Base-by-base conservation (phyloP, 2,888 invertebrate genomes). In the Drosophila colorata region DNA sequence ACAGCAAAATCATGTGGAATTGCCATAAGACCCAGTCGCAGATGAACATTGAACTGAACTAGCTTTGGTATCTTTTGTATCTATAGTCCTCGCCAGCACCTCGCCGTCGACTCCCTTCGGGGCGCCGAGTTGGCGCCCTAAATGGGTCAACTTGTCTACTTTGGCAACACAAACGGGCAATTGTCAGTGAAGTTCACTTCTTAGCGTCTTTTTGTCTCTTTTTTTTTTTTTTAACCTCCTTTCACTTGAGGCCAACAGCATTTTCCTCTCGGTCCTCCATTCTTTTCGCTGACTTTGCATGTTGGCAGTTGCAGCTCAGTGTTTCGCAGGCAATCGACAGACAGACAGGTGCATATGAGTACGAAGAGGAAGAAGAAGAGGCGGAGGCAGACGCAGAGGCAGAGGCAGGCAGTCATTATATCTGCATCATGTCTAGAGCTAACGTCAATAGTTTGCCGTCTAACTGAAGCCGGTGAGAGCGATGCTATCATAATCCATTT, bases 91-190 rank as follows among this genome's bases (percentile, higher is more conserved):
- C 5, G 16, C 9, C 18, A 40, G 40, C 37, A 37, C n/a, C 13
- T 35, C 6, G 5, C n/a, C 13, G 28, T 2, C 28, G 8, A 8
- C 35, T 4, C 14, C 35, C 35, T n/a, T 13, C 8, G 28, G 2
- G 28, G 28, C 28, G 28, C 28, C 28, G 28, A 28, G 28, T 9
- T 28, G 28, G 28, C 28, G 31, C 9, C 31, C 9, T 48, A 82
- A 83, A 84, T 83, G 80, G 82, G 82, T 87, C 82, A 83, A 83
- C 82, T 82, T 82, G 88, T 85, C 86, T 80, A 66, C 73, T 69
- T 73, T 79, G 60, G 71, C 60, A 80, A 60, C 66, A 79, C 61
- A 72, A 81, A 69, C 67, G 80, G 83, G 60, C 87, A 82, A 87
- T 87, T 87, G 82, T 82, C 88, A 79, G 73, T 33, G 18, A 63